Conservation (phyloP, 2,888 invertebrate genomes). For the Netelia fuscicornis region DNA sequence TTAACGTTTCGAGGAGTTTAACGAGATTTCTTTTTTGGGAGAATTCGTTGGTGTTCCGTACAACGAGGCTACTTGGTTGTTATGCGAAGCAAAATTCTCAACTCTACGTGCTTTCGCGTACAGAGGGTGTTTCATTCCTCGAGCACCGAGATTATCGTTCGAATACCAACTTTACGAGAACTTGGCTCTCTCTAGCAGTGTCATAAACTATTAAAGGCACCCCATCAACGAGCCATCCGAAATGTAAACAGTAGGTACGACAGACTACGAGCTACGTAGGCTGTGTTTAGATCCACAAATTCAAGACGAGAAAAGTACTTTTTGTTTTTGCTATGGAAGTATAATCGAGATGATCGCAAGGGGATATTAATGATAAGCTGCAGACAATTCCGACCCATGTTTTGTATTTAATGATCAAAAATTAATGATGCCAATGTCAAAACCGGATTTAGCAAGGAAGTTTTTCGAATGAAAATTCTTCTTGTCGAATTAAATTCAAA, state of each 20-base stretch:
- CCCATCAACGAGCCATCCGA: conserved; percentile 70
- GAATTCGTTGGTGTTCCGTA: no score
- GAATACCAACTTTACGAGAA: conserved; percentile 68
- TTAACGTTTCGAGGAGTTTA: conserved; percentile 15
- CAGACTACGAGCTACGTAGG: conserved; percentile 35
- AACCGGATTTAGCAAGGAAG: no score
- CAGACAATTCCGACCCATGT: no score
- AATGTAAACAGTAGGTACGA: conserved; percentile 70
- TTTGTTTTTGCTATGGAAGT: conserved; percentile 49
- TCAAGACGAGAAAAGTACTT: not conserved
- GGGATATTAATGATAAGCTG: no score
- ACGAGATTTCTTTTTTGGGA: not conserved
- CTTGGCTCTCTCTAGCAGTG: conserved; percentile 56
- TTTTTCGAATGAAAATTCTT: no score
- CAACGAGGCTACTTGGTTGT: no score
- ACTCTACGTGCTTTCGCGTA: conserved; percentile 41
- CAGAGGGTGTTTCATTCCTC: conserved; percentile 55
- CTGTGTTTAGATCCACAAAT: conserved; percentile 10
- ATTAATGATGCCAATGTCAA: no score
- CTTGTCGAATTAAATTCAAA: no score
- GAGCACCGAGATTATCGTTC: conserved; percentile 68
- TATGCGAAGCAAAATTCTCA: not conserved
- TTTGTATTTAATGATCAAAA: no score
- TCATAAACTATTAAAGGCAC: conserved; percentile 71
- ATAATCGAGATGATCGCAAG: no score